Evolutionary conservation across 1,140 invertebrate genomes (phyloP).

Genomic region (Formica selysi): DNA sequence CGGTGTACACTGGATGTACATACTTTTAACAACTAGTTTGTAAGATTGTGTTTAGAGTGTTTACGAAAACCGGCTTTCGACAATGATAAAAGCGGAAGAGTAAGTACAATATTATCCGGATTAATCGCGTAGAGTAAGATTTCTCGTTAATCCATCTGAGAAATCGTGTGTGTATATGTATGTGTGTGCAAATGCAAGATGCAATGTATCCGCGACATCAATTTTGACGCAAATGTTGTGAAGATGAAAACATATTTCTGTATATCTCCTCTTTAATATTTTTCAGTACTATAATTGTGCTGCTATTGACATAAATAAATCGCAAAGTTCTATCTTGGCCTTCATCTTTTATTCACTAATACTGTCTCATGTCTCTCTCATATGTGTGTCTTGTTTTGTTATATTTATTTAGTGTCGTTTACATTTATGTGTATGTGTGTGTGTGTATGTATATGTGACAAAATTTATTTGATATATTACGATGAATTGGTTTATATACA

Average conservation of each 20-base stretch:
- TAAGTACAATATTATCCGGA: conserved; percentile 52
- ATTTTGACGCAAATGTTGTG: background rate
- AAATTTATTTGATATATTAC: background rate
- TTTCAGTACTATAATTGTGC: background rate
- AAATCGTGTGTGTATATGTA: background rate
- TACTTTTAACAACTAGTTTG: conserved; percentile 34
- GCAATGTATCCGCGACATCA: background rate
- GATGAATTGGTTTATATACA: background rate
- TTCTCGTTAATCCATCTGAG: background rate
- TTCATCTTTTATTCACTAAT: background rate
- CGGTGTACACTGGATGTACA: conserved; percentile 41
- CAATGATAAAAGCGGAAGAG: conserved; percentile 71
- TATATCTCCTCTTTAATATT: background rate
- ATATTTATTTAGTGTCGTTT: background rate
- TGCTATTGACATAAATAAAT: background rate
- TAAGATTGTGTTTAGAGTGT: conserved; percentile 8
- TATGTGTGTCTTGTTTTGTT: background rate
- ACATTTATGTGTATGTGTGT: background rate
- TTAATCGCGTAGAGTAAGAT: background rate
- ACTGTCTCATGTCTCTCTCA: background rate
- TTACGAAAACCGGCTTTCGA: background rate
- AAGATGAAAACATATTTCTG: background rate
- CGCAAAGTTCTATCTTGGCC: background rate
- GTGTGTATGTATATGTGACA: no score
- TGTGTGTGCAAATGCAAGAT: background rate